phyloP scores from a whole-genome alignment of 1,140 invertebrate genomes.

The Zaprionus tsacasi region DNA sequence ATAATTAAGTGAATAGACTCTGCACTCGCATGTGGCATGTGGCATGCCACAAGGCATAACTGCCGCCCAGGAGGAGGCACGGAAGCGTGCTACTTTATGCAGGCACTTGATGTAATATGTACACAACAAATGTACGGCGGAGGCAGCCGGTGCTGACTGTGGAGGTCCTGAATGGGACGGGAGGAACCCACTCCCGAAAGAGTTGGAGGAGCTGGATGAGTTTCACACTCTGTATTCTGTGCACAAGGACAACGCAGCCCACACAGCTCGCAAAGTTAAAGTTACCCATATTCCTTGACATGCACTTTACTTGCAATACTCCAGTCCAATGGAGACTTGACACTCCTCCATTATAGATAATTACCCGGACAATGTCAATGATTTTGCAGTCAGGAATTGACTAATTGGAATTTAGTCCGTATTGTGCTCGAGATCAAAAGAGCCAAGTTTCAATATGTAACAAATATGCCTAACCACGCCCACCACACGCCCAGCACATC shows the following conservation, averaged over 20 bases:
- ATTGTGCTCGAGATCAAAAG: constrained; percentile 18
- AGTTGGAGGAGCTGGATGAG: not conserved
- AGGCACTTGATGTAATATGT: constrained; percentile 48
- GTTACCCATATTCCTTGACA: not conserved
- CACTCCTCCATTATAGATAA: constrained; percentile 20
- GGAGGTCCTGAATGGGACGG: not conserved
- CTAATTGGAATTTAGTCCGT: constrained; percentile 31
- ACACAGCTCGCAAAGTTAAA: not conserved
- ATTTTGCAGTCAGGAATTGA: constrained; percentile 5
- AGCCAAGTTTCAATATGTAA: not conserved
- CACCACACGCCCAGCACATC: not conserved
- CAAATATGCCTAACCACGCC: constrained; percentile 11
- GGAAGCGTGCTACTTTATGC: constrained; percentile 42
- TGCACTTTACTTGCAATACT: not conserved
- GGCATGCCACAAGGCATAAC: constrained; percentile 13
- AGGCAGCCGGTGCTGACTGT: too few species aligned
- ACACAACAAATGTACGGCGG: constrained; percentile 7
- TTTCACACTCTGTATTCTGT: not conserved
- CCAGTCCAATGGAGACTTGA: not conserved
- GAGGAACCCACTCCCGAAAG: too few species aligned
- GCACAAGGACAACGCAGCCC: constrained; percentile 2
- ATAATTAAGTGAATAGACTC: constrained; percentile 79
- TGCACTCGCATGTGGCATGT: constrained; percentile 18
- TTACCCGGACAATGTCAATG: constrained; percentile 26
- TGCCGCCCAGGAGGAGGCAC: constrained; percentile 32